Evolutionary conservation across 2,113 vertebrate species (phyloP).

Genomic region (Lepidothrix coronata): DNA sequence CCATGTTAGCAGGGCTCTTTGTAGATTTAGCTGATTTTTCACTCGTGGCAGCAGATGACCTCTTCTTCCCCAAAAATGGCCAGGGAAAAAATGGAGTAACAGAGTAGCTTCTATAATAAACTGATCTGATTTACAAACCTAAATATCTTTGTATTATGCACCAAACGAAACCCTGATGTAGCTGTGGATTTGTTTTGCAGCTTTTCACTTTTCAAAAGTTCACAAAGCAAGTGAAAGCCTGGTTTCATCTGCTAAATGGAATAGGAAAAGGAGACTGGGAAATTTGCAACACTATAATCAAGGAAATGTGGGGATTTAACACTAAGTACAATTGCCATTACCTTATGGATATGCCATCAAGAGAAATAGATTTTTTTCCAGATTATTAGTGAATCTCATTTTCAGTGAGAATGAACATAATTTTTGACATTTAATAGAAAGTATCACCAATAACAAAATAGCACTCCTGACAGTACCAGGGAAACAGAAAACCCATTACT

Average conservation of each 20-base stretch:
- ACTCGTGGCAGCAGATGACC: background rate
- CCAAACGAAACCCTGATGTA: background rate
- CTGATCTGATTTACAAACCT: background rate
- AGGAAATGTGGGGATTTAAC: background rate
- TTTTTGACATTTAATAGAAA: background rate
- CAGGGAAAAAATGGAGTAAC: background rate
- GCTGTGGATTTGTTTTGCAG: background rate
- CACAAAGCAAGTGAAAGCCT: background rate
- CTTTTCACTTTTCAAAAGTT: background rate
- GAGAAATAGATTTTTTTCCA: background rate
- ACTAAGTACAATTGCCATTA: background rate
- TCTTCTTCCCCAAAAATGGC: background rate
- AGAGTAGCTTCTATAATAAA: background rate
- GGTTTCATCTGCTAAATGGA: background rate
- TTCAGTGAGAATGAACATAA: background rate
- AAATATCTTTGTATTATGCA: background rate
- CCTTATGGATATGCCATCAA: background rate
- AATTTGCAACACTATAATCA: background rate
- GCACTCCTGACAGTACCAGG: background rate
- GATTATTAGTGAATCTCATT: background rate
- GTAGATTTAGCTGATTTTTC: background rate
- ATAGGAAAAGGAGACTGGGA: background rate
- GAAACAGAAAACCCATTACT: background rate
- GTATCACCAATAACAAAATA: background rate
- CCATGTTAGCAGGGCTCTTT: accelerated